Evolutionary conservation across 2,113 vertebrate genomes (phyloP).

Genomic region (Lontra canadensis): DNA sequence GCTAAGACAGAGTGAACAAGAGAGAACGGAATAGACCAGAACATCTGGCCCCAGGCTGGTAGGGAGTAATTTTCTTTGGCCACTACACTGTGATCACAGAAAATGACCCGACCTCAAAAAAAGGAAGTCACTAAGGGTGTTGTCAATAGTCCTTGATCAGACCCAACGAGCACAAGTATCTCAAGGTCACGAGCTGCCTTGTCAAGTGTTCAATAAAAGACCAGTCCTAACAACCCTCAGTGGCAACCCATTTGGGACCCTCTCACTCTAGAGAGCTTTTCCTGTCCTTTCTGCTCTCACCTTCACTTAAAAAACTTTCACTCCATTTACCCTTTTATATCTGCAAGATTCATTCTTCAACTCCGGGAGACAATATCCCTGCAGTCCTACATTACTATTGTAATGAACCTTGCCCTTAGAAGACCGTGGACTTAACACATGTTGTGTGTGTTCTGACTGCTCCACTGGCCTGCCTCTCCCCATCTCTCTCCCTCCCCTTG

Average conservation of each 20-base stretch:
- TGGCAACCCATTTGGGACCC: neutral
- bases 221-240: neutral
- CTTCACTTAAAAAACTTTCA: neutral
- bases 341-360: neutral
- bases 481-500: too few relatives aligned
- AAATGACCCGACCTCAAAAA: too few relatives aligned
- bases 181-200: neutral
- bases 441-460: neutral
- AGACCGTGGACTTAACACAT: neutral
- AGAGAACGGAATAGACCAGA: too few relatives aligned
- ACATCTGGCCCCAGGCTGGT: too few relatives aligned
- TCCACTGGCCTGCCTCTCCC: too few relatives aligned
- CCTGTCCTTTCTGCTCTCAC: too few relatives aligned
- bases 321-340: neutral
- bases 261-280: neutral
- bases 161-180: too few relatives aligned
- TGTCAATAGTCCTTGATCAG: too few relatives aligned
- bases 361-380: neutral
- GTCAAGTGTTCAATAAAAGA: neutral
- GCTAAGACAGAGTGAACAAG: too few relatives aligned
- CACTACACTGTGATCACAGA: too few relatives aligned
- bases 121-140: too few relatives aligned
- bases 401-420: neutral
- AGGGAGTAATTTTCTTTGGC: too few relatives aligned
- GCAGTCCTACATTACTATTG: neutral